These are phyloP conservation scores for Elgaria multicarinata DNA, from an alignment of 2,113 vertebrate genomes.

Conservation along the genomic window DNA sequence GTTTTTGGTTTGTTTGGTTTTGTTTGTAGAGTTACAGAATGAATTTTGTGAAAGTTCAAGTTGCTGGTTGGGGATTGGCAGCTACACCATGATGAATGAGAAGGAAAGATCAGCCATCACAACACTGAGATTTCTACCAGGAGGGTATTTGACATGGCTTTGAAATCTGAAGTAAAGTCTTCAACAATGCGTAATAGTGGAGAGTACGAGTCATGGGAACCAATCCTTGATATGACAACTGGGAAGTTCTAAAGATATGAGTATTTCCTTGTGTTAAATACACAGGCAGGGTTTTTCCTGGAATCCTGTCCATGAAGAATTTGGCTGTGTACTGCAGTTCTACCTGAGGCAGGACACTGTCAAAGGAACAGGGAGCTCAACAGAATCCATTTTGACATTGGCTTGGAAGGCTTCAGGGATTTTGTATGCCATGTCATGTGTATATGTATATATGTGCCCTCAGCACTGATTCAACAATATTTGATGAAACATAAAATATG, in stretches of 20 bases:
- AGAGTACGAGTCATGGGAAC: not conserved
- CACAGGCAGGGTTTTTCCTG: not conserved
- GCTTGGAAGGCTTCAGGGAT: not conserved
- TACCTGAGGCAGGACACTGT: not conserved
- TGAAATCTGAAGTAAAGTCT: too few relatives aligned
- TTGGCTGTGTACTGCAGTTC: not conserved
- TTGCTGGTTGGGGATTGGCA: too few relatives aligned
- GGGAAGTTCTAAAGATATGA: not conserved
- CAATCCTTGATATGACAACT: not conserved
- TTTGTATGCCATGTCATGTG: not conserved
- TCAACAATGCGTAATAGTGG: not conserved
- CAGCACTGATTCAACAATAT: conserved; percentile 19
- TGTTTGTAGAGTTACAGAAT: too few relatives aligned
- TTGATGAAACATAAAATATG: not conserved
- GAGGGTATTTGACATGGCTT: too few relatives aligned
- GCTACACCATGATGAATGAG: too few relatives aligned
- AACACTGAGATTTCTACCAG: too few relatives aligned
- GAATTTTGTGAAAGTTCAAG: too few relatives aligned
- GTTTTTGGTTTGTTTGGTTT: too few relatives aligned
- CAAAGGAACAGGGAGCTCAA: not conserved
- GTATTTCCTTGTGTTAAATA: not conserved
- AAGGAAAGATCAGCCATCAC: too few relatives aligned
- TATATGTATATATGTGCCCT: not conserved
- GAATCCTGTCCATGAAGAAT: not conserved
- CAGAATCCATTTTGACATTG: not conserved